Percentiles rank a stretch among this genome's conserved stretches.
Conservation (phyloP, 2,113 vertebrate species). For the Charina bottae region DNA sequence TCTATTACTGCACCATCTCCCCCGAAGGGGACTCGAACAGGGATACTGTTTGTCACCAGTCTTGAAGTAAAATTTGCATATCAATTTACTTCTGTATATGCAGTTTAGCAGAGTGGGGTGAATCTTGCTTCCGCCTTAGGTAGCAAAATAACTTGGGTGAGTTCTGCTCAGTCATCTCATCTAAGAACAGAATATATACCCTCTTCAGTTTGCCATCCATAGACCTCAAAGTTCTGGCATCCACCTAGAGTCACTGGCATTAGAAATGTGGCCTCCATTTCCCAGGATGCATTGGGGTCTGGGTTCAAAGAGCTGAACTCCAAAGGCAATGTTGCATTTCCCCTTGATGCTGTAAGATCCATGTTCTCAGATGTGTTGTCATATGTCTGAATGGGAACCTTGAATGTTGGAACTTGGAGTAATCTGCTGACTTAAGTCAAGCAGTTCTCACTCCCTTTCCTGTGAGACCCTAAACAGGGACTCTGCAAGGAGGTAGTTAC, state of each 20-base stretch:
- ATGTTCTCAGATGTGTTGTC: background rate
- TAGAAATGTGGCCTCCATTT: background rate
- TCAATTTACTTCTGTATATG: background rate
- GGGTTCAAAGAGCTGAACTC: background rate
- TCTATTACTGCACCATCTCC: too few relatives aligned
- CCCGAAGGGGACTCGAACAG: too few relatives aligned
- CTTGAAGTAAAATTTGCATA: background rate
- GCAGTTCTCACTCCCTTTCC: background rate
- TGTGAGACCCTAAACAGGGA: background rate
- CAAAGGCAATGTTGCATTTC: background rate
- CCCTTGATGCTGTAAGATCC: background rate
- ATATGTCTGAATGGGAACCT: background rate
- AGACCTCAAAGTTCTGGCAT: background rate
- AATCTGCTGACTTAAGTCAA: background rate
- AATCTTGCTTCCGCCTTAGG: background rate
- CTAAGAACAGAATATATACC: background rate
- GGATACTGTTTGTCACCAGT: too few relatives aligned
- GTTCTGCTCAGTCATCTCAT: background rate
- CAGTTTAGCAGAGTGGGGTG: background rate
- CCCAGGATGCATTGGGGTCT: background rate
- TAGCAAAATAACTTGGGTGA: background rate
- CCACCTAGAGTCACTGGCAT: background rate
- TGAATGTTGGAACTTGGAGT: background rate
- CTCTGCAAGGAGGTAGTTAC: background rate
- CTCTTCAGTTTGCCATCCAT: background rate